phyloP scores from a whole-genome alignment of 2,113 vertebrate species.

The Polyodon spathula region DNA sequence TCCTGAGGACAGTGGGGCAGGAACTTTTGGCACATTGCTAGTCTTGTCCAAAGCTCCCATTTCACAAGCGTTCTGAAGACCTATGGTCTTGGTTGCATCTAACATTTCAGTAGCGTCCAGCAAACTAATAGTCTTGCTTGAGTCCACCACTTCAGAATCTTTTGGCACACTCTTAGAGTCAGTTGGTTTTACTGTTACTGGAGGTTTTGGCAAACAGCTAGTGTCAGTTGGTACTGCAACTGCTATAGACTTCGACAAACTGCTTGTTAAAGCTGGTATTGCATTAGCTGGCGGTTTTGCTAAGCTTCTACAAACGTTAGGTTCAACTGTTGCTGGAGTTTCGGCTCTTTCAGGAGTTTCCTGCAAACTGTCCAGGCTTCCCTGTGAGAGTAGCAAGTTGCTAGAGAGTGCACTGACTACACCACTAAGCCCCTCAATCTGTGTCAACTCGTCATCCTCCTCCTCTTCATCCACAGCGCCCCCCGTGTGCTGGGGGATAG shows the following conservation, averaged over 20 bases:
- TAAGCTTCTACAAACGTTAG: too few species aligned
- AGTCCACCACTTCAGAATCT: slow-evolving; percentile 11
- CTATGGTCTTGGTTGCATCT: background rate
- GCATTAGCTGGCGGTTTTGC: too few species aligned
- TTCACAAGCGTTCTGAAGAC: background rate
- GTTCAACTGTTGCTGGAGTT: too few species aligned
- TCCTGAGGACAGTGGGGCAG: background rate
- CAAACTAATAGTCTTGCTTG: slow-evolving; percentile 1
- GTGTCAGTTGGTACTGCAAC: too few species aligned
- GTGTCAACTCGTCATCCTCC: slow-evolving; percentile 49
- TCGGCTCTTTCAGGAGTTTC: too few species aligned
- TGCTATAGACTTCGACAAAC: too few species aligned
- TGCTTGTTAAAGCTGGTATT: too few species aligned
- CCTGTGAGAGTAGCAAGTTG: slow-evolving; percentile 9
- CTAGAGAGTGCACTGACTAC: slow-evolving; percentile 12
- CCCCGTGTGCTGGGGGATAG: slow-evolving; percentile 27
- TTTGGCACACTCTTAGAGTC: slow-evolving; percentile 5
- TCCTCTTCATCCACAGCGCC: too few species aligned
- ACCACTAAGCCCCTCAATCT: slow-evolving; percentile 50
- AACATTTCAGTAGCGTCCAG: slow-evolving; percentile 11
- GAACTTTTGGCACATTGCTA: slow-evolving; percentile 3
- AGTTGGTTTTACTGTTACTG: slow-evolving; percentile 11
- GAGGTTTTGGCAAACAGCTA: background rate
- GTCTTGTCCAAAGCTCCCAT: background rate
- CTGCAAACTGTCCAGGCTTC: too few species aligned